These are phyloP conservation scores for Hydrotaea diabolus DNA, from an alignment of 2,888 invertebrate species.

Conservation along the genomic window DNA sequence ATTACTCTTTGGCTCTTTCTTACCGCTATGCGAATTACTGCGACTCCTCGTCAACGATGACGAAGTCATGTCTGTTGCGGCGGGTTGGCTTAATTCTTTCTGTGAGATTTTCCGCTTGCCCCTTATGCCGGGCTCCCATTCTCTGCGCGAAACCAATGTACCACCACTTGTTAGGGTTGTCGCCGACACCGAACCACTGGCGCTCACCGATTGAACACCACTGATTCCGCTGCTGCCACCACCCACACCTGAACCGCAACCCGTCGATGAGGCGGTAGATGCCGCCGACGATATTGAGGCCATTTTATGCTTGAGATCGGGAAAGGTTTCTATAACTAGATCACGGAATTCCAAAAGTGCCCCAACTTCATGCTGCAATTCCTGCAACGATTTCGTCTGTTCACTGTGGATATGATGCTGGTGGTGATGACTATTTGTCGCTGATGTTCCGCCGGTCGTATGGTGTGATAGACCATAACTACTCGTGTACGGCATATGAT, in stretches of 20 bases:
- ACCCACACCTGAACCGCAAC: conserved; percentile 58
- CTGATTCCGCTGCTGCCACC: conserved; percentile 58
- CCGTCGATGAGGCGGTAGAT: conserved; percentile 71
- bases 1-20: conserved; percentile 84
- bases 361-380: conserved; percentile 96
- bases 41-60: conserved; percentile 83
- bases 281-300: conserved; percentile 84
- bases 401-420: conserved; percentile 88
- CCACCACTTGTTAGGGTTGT: conserved; percentile 76
- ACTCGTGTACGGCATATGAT: conserved; percentile 76
- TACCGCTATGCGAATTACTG: conserved; percentile 84
- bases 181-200: conserved; percentile 69
- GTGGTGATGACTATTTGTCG: conserved; percentile 82
- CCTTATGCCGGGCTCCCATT: conserved; percentile 92
- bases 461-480: conserved; percentile 71
- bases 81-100: conserved; percentile 75
- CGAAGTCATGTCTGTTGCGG: conserved; percentile 72
- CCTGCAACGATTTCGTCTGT: conserved; percentile 95
- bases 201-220: conserved; percentile 55
- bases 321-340: conserved; percentile 96
- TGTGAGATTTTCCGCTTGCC: conserved; percentile 84
- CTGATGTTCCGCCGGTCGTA: conserved; percentile 25
- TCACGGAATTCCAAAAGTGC: conserved; percentile 94
- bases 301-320: conserved; percentile 93
- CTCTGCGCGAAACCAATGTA: conserved; percentile 81